Evolutionary conservation across 64 coral and sea anemone species (phyloP).

Genomic region (Montipora capricornis): DNA sequence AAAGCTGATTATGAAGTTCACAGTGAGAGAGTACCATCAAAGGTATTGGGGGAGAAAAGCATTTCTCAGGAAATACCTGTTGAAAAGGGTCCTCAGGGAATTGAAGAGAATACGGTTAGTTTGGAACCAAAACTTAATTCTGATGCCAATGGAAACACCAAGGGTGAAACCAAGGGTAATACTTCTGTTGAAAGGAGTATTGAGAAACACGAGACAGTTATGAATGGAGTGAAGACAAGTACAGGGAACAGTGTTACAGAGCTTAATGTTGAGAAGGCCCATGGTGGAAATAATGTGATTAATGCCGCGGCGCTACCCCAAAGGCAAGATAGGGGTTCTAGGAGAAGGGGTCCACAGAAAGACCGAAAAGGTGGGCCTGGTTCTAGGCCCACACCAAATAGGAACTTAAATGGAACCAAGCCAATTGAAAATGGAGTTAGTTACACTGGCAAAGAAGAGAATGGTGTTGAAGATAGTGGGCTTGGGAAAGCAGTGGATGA

Average conservation of each 20-base stretch:
- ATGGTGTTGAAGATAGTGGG: not conserved
- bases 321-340: conserved; percentile 18
- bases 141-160: not conserved
- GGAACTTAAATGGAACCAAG: conserved; percentile 7
- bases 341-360: conserved; percentile 34
- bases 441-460: not conserved
- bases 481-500: not conserved
- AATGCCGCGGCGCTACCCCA: conserved; percentile 19
- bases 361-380: conserved; percentile 1
- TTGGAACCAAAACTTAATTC: not conserved
- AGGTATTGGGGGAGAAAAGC: not conserved
- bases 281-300: not conserved
- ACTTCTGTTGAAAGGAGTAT: not conserved
- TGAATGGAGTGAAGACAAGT: not conserved
- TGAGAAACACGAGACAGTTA: not conserved
- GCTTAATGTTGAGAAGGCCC: conserved; percentile 6
- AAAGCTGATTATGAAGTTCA: not conserved
- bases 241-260: not conserved
- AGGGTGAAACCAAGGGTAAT: not conserved
- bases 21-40: not conserved
- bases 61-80: not conserved
- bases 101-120: not conserved
- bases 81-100: not conserved
- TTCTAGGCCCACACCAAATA: not conserved
- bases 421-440: conserved; percentile 26